A percentile compares a stretch with the other conserved stretches of the same genome.
Conservation (phyloP, 2,113 vertebrate species). For the Corynorhinus townsendii region DNA sequence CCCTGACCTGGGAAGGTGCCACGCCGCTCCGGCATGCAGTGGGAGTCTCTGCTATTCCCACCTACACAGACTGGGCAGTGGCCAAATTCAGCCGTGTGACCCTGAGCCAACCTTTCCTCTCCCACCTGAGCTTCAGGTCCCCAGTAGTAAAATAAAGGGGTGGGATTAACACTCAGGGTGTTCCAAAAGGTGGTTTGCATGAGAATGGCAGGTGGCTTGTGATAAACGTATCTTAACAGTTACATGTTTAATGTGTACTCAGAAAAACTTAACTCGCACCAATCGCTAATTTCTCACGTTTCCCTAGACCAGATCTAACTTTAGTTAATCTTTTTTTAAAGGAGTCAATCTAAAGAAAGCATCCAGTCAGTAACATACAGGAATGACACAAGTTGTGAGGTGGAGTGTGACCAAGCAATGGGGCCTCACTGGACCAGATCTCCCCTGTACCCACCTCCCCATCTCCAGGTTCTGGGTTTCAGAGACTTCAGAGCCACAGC, state of each 20-base stretch:
- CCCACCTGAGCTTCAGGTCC: background rate
- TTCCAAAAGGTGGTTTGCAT: background rate
- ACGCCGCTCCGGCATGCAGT: accelerated
- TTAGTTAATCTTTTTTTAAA: background rate
- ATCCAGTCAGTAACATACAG: background rate
- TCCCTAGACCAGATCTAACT: background rate
- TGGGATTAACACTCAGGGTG: background rate
- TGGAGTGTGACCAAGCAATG: background rate
- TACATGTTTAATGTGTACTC: background rate
- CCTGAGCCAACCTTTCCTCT: background rate
- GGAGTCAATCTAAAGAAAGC: background rate
- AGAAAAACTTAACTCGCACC: background rate
- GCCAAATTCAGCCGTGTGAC: background rate
- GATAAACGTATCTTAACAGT: background rate
- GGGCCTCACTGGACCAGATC: background rate
- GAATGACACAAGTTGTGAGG: background rate
- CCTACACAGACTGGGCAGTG: no score
- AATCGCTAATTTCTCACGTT: background rate
- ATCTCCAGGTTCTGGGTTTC: background rate
- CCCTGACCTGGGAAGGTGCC: background rate
- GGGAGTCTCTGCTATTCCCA: accelerated
- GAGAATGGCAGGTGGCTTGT: background rate
- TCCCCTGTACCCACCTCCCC: background rate
- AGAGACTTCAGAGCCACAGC: background rate
- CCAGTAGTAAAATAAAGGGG: background rate